A percentile compares a stretch with the other conserved stretches of the same genome.
These are phyloP conservation scores for Drosophila histrio DNA, from an alignment of 2,888 invertebrate genomes.

Conservation along the genomic window DNA sequence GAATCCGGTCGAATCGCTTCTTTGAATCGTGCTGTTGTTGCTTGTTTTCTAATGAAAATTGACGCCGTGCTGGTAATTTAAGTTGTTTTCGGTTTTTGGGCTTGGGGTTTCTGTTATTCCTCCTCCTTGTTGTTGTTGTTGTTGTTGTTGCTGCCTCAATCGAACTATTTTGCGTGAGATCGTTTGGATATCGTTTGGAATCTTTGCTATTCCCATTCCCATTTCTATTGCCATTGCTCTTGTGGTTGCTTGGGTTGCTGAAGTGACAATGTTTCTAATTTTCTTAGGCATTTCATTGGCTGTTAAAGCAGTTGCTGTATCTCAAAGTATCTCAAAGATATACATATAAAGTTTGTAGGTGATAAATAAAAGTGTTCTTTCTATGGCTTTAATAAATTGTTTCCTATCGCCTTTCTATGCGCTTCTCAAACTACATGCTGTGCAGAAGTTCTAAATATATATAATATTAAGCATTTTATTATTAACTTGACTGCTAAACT, in stretches of 20 bases:
- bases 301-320: not conserved
- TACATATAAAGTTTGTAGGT: not conserved
- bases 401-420: too few relatives aligned
- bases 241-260: conserved; percentile 1
- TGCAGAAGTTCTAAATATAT: too few relatives aligned
- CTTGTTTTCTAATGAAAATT: conserved; percentile 77
- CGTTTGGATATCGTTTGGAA: conserved; percentile 29
- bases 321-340: conserved; percentile 18
- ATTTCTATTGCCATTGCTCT: conserved; percentile 24
- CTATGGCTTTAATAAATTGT: not conserved
- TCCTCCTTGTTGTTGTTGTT: not conserved
- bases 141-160: conserved; percentile 31
- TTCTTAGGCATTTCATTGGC: conserved; percentile 9
- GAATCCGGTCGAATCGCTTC: conserved; percentile 66
- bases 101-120: conserved; percentile 36
- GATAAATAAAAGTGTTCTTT: not conserved
- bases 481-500: too few relatives aligned
- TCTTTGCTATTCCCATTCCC: conserved; percentile 28
- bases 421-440: too few relatives aligned
- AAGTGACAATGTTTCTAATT: conserved; percentile 6
- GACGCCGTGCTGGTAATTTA: conserved; percentile 78
- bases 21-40: conserved; percentile 54
- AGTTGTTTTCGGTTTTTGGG: conserved; percentile 68
- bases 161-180: conserved; percentile 69
- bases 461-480: too few relatives aligned